Evolutionary conservation across 2,797 vertebrate genomes (phyloP).

Genomic region (Smutsia gigantea): DNA sequence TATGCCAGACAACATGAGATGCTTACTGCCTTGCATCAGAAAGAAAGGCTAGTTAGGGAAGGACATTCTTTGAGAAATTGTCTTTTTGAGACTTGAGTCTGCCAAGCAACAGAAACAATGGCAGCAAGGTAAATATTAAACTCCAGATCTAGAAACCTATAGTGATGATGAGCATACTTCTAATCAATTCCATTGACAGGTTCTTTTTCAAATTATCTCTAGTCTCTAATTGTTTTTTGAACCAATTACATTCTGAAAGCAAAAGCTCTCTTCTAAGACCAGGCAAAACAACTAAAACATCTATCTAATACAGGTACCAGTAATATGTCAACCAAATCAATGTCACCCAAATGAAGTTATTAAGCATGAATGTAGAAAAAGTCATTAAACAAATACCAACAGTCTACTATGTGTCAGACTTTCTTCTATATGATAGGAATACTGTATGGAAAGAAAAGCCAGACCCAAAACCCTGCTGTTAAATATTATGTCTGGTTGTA

Average conservation of each 20-base stretch:
- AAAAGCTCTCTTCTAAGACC: conserved; percentile 2
- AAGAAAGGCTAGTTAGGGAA: not conserved
- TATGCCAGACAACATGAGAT: not conserved
- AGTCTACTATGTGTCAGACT: not conserved
- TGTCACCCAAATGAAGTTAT: conserved; percentile 4
- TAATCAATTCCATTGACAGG: not conserved
- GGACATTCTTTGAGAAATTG: conserved; percentile 6
- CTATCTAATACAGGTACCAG: conserved; percentile 4
- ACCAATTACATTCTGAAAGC: conserved; percentile 37
- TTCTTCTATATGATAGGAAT: not conserved
- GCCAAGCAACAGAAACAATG: not conserved
- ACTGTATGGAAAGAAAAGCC: not conserved
- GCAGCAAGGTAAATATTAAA: not conserved
- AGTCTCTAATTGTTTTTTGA: conserved; percentile 36
- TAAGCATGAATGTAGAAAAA: conserved; percentile 13
- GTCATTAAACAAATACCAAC: not conserved
- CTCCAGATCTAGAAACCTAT: not conserved
- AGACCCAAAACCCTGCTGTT: not conserved
- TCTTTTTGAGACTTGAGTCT: not conserved
- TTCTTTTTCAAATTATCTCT: conserved; percentile 32
- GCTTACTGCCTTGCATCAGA: not conserved
- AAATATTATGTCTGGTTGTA: not conserved
- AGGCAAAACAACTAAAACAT: conserved; percentile 8
- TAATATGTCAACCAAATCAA: conserved; percentile 16
- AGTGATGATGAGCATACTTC: not conserved